Evolutionary conservation across 2,113 vertebrate species (phyloP).

Genomic region (Cinclus cinclus): DNA sequence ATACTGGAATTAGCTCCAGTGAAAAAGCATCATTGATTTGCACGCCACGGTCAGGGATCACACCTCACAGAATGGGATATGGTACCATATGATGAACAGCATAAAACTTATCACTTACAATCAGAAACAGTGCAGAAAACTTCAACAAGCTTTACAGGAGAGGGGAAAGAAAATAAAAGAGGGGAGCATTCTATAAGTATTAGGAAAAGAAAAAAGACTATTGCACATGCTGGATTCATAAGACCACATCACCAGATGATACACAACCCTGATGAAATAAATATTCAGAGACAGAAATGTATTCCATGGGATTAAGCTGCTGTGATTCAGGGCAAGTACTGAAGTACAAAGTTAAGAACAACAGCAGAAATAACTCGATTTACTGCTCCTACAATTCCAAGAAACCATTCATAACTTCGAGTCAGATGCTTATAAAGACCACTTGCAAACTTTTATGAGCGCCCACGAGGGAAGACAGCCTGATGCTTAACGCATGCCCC

Average conservation of each 20-base stretch:
- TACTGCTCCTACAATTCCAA: neutral
- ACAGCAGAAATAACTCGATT: neutral
- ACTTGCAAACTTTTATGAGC: neutral
- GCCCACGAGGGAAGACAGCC: neutral
- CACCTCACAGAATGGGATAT: neutral
- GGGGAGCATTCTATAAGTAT: neutral
- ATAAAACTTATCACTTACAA: neutral
- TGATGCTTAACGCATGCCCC: rapidly evolving
- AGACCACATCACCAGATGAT: neutral
- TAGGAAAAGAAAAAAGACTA: neutral
- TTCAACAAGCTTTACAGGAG: neutral
- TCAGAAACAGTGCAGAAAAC: neutral
- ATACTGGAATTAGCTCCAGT: neutral
- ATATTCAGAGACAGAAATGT: neutral
- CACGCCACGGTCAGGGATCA: neutral
- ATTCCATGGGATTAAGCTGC: neutral
- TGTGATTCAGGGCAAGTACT: neutral
- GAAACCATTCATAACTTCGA: neutral
- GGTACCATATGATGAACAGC: neutral
- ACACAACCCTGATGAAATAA: neutral
- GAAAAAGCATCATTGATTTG: neutral
- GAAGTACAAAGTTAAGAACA: neutral
- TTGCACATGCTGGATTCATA: neutral
- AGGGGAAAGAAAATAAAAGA: neutral
- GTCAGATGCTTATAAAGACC: neutral